Evolutionary conservation across 2,113 vertebrate species (phyloP).

Genomic region (Rhodinocichla rosea): DNA sequence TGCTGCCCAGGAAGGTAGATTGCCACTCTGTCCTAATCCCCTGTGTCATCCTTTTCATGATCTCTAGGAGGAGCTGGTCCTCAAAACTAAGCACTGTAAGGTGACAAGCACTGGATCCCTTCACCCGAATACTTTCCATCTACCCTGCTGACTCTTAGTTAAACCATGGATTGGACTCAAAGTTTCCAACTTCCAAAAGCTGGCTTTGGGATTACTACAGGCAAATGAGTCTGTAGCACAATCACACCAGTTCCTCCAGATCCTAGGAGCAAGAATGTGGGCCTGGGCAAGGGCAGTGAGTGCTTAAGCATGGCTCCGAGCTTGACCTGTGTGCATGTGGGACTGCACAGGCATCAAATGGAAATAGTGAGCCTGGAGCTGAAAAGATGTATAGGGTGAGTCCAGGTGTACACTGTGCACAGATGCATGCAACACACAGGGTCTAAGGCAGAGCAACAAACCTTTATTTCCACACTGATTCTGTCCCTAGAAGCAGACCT

Average conservation of each 20-base stretch:
- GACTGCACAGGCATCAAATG: background rate
- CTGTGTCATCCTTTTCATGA: background rate
- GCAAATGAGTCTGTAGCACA: background rate
- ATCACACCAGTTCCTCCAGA: background rate
- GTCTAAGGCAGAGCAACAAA: background rate
- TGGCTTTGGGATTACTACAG: background rate
- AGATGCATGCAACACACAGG: background rate
- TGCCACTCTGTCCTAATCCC: background rate
- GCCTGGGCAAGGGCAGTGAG: background rate
- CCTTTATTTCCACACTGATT: background rate
- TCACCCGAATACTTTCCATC: background rate
- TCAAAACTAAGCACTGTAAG: background rate
- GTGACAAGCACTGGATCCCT: background rate
- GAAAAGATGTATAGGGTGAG: background rate
- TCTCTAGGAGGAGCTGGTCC: background rate
- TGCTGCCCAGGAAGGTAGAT: background rate
- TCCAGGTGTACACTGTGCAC: fast-evolving
- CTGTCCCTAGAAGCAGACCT: background rate
- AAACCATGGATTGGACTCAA: background rate
- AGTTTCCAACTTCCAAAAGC: background rate
- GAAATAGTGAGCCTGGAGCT: background rate
- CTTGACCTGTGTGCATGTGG: background rate
- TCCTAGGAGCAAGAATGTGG: background rate
- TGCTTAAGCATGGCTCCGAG: background rate
- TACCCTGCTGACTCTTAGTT: background rate